Base-by-base conservation (phyloP, 2,113 vertebrate genomes). In the Motacilla alba region DNA sequence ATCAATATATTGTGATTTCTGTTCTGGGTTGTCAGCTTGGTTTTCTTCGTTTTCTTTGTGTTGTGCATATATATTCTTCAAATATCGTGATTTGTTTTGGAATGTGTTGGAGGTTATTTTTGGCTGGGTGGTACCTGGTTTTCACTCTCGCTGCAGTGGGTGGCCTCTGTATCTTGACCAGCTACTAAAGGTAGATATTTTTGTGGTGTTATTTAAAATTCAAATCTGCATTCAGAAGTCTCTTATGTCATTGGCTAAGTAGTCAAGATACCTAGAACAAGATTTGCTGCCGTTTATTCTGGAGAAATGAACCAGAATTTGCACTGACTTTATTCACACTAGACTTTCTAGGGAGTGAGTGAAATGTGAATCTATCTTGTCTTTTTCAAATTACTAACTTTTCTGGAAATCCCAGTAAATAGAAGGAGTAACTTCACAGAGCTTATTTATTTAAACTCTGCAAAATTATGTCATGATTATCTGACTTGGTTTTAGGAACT, bases 11-110 rank as follows among this genome's bases (percentile, higher is more conserved):
- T 72, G 30, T 39, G 33, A n/a, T 67, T 76, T 86, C 35, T 10
- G 4, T 75, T 53, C n/a, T 1, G 0, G 15, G 14, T 55, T 49
- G n/a, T 39, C 1, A 0, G 16, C 7, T 50, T 59, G 15, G 4
- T 46, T 79, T 74, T 43, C 33, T 64, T 39, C 27, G 5, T 74
- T 64, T 81, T 39, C 23, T 70, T 27, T 2, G 2, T 52, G 11
- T 50, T 83, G 35, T 72, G 10, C 13, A 2, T 13, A 6, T 49
- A 31, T 50, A 30, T 52, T 89, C 47, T 75, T 84, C 28, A n/a
- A 15, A 10, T 74, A 12, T 4, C 0, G 0, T 37, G 41, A 44
- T 91, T 28, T 33, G 22, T 49, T 86, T 70, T 2, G 2, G 52
- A 68, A 35, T 28, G 7, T 24, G 11, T 26, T 41, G 44, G 63